Conservation (phyloP, 2,113 vertebrate genomes). For the Spheniscus mendiculus region DNA sequence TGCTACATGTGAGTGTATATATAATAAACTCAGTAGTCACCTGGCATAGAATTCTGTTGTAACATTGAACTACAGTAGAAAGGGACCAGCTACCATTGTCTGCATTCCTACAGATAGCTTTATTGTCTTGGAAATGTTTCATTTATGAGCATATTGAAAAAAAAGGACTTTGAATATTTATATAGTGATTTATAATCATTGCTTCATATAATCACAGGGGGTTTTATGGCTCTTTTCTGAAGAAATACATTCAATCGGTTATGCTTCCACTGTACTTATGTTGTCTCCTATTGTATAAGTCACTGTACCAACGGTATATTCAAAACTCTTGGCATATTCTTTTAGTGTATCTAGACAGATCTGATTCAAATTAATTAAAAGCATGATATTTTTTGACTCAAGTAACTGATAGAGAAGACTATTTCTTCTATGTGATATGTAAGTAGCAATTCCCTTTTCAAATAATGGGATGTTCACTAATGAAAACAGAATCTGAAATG, state of each 20-base stretch:
- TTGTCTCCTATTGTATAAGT: neutral
- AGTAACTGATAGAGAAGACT: neutral
- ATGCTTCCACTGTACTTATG: neutral
- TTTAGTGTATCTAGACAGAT: neutral
- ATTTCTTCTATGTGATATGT: neutral
- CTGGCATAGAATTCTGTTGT: neutral
- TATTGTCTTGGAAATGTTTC: neutral
- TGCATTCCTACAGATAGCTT: neutral
- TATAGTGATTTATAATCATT: neutral
- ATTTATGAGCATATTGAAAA: neutral
- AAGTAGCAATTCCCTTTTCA: constrained; percentile 1
- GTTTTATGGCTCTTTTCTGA: constrained; percentile 28
- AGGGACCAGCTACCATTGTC: neutral
- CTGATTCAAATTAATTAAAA: neutral
- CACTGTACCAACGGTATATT: neutral
- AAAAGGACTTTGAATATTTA: neutral
- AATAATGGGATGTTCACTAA: neutral
- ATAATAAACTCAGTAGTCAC: neutral
- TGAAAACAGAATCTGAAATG: constrained; percentile 35
- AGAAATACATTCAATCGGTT: neutral
- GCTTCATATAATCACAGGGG: neutral
- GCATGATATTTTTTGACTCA: neutral
- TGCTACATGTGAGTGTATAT: neutral
- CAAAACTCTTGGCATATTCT: neutral
- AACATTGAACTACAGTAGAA: neutral